A percentile compares a stretch with the other conserved stretches of the same genome.
Evolutionary conservation across 2,797 vertebrate species (phyloP).

Genomic region (Cyprinella venusta): DNA sequence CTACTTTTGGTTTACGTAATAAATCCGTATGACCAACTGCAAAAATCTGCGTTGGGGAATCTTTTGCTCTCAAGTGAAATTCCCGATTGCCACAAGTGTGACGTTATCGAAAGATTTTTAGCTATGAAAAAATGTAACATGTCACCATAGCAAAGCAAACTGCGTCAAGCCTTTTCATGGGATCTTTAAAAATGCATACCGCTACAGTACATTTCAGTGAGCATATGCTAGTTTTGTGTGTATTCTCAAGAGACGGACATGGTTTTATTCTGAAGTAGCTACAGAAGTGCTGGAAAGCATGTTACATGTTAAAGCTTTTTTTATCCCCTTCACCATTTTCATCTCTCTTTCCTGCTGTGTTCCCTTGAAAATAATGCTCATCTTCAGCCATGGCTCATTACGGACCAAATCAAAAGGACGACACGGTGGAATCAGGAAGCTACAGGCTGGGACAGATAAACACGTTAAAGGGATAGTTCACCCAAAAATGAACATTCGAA

Average conservation of each 20-base stretch:
- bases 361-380: slow-evolving; percentile 32
- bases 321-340: not conserved
- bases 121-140: not conserved
- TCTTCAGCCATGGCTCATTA: slow-evolving; percentile 52
- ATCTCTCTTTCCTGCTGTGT: slow-evolving; percentile 6
- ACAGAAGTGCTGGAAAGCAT: slow-evolving; percentile 44
- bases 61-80: not conserved
- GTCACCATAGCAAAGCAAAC: slow-evolving; percentile 10
- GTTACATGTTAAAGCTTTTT: slow-evolving; percentile 5
- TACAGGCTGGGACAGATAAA: slow-evolving; percentile 35
- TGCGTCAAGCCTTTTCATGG: slow-evolving; percentile 15
- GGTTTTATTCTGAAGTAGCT: slow-evolving; percentile 63
- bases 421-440: slow-evolving; percentile 27
- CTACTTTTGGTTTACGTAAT: not conserved
- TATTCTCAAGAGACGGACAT: slow-evolving; percentile 37
- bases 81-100: not conserved
- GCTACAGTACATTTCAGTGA: not conserved
- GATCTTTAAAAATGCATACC: slow-evolving; percentile 35
- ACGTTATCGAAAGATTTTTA: not conserved
- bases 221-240: slow-evolving; percentile 39
- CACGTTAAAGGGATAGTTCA: not conserved
- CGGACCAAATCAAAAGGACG: slow-evolving; percentile 31
- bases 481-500: not conserved
- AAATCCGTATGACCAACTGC: not conserved
- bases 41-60: not conserved